Evolutionary conservation across 2,888 invertebrate species (phyloP), one percentile per base, ranked within the genome.

Genomic region (Acleris sparsana): DNA sequence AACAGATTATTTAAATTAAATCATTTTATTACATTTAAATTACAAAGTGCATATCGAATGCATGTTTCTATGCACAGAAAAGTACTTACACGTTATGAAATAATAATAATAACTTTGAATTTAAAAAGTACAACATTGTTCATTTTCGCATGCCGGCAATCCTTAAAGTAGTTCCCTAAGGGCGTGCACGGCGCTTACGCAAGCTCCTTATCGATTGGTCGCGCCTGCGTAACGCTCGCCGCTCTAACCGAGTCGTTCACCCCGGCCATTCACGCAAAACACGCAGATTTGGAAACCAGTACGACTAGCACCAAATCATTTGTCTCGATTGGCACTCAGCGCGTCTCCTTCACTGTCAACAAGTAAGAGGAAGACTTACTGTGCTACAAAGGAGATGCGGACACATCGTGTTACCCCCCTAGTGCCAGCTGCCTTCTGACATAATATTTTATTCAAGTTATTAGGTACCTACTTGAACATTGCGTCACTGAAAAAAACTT

Each of bases 121-220:
- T 0, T 5, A 20, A 49, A 2, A 49, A 9, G 3, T 49, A 49
- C 11, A 3, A 3, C 17, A 20, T 39, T 13, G 39, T 39, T 13
- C 11, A 20, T 46, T 63, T 52, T 46, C n/a, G 33, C 29, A 29
- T 33, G 29, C 20, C 49, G 48, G 49, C 44, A 61, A 46, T 52
- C 60, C 51, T 39, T 57, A 59, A 56, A 67, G 56, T 77, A 76
- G 77, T 80, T 82, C 87, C 86, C 85, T 86, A 84, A 87, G 82
- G 86, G 87, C 85, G 83, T 82, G 78, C 80, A 75, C 79, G 70
- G 78, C 79, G 78, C 82, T 89, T 90, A 87, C 88, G 89, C 87
- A 91, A 91, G 79, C 70, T 71, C 78, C 78, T 86, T 87, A 86
- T 87, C 87, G 86, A 87, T 85, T 80, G 83, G 85, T 80, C 79